These are phyloP conservation scores for Cryptophagus acutangulus DNA, from an alignment of 2,888 invertebrate genomes.

Conservation along the genomic window DNA sequence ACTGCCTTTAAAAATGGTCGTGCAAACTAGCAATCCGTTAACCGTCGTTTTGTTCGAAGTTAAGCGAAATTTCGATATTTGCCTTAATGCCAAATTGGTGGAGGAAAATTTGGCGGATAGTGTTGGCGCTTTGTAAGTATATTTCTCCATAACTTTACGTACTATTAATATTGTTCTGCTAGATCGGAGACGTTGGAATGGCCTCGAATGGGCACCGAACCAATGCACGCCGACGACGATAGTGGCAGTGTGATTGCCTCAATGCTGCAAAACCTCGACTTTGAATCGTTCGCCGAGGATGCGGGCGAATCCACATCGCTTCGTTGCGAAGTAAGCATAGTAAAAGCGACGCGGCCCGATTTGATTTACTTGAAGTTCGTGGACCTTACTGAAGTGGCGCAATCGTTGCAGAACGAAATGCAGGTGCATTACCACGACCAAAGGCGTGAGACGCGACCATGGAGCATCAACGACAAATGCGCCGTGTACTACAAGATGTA, in stretches of 20 bases:
- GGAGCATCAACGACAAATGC: constrained; percentile 42
- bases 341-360: constrained; percentile 36
- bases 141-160: neutral
- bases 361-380: constrained; percentile 46
- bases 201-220: constrained; percentile 40
- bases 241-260: constrained; percentile 21
- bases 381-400: constrained; percentile 30
- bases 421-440: constrained; percentile 29
- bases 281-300: constrained; percentile 23
- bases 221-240: constrained; percentile 20
- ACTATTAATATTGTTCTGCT: constrained; percentile 11
- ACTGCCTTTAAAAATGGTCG: constrained; percentile 43
- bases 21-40: constrained; percentile 35
- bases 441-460: constrained; percentile 15
- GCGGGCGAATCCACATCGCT: constrained; percentile 24
- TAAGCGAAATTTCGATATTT: constrained; percentile 41
- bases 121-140: constrained; percentile 50
- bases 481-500: constrained; percentile 49
- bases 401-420: constrained; percentile 28
- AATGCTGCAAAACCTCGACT: constrained; percentile 27
- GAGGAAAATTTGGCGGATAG: constrained; percentile 49
- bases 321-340: constrained; percentile 28
- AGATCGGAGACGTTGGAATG: constrained; percentile 45
- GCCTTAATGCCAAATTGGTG: constrained; percentile 54
- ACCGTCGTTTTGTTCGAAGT: constrained; percentile 47